A percentile compares a stretch with the other conserved stretches of the same genome.
Conservation (phyloP, 1,140 invertebrate species). For the Drosophila burlai region DNA sequence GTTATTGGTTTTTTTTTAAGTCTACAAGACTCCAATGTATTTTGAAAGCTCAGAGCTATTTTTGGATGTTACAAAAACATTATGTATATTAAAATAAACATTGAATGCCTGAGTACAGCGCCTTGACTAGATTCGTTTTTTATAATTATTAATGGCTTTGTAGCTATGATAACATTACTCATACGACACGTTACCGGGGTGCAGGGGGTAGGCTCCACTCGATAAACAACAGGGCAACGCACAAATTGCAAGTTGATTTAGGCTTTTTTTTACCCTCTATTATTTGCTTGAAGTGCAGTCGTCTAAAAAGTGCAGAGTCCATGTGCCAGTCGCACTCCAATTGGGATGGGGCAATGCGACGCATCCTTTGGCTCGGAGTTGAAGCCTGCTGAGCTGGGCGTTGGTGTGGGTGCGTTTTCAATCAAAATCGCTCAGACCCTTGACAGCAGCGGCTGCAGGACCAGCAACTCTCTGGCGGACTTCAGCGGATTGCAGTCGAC, state of each 20-base stretch:
- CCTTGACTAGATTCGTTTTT: background rate
- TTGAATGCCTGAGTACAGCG: background rate
- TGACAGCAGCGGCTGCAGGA: constrained; percentile 35
- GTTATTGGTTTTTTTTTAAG: no score
- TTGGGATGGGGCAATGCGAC: constrained; percentile 18
- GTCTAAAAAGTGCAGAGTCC: constrained; percentile 42
- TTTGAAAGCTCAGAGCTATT: no score
- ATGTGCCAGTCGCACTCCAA: constrained; percentile 35
- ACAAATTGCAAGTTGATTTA: constrained; percentile 63
- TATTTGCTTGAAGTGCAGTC: constrained; percentile 38
- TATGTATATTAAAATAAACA: no score
- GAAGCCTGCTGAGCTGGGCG: constrained; percentile 6
- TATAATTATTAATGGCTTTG: background rate
- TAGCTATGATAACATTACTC: constrained; percentile 1
- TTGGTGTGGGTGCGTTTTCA: constrained; percentile 70
- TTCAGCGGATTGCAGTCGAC: constrained; percentile 75
- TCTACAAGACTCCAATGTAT: no score
- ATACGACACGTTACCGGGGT: constrained; percentile 9
- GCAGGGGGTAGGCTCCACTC: background rate
- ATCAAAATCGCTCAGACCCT: constrained; percentile 79
- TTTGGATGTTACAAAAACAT: no score
- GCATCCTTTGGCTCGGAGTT: constrained; percentile 35
- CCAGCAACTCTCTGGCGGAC: constrained; percentile 44
- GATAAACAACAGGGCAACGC: constrained; percentile 49
- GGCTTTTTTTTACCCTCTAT: constrained; percentile 33